A percentile compares a stretch with the other conserved stretches of the same genome.
These are phyloP conservation scores for Trachelus tabidus DNA, from an alignment of 2,888 invertebrate genomes.

Conservation along the genomic window DNA sequence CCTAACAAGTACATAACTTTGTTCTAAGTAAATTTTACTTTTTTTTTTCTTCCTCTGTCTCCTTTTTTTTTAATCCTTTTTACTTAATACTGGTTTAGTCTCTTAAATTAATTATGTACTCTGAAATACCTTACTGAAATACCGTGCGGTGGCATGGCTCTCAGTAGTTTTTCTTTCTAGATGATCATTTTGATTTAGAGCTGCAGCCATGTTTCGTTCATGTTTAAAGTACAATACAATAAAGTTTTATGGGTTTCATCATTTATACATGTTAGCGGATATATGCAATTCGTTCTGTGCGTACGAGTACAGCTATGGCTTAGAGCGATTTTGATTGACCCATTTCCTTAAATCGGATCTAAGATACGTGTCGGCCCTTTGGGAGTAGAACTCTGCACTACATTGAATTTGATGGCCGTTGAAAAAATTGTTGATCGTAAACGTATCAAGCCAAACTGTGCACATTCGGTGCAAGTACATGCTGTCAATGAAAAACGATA, in stretches of 20 bases:
- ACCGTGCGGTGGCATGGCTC: conserved; percentile 2
- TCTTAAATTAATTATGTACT: conserved; percentile 13
- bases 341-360: background rate
- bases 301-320: background rate
- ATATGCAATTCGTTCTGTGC: background rate
- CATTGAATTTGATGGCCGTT: background rate
- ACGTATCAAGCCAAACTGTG: background rate
- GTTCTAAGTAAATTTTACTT: background rate
- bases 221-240: conserved; percentile 6
- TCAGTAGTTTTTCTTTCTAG: conserved; percentile 20
- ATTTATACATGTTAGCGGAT: background rate
- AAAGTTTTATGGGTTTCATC: background rate
- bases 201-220: conserved; percentile 41
- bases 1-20: background rate
- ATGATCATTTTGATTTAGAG: conserved; percentile 49
- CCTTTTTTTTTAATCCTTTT: conserved; percentile 13
- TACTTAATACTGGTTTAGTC: conserved; percentile 34
- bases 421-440: background rate
- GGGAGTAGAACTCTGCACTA: background rate
- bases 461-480: background rate
- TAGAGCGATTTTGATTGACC: background rate
- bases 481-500: background rate
- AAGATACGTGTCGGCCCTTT: background rate
- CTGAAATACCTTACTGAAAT: conserved; percentile 1
- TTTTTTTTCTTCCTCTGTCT: background rate